Evolutionary conservation across 2,888 invertebrate genomes (phyloP).

Genomic region (Zygothrica quintamaculata): DNA sequence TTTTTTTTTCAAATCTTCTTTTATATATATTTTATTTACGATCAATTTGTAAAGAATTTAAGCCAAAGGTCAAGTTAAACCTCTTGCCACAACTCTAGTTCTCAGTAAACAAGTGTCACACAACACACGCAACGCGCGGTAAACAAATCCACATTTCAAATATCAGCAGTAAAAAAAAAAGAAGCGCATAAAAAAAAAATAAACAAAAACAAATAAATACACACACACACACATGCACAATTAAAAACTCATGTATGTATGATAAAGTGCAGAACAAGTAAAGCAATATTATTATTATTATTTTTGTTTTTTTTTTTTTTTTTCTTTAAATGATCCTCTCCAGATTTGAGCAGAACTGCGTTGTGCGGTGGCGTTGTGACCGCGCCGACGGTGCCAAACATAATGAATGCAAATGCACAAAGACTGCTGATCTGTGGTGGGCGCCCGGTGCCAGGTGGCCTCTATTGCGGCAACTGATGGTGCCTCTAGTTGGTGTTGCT

Average conservation of each 20-base stretch:
- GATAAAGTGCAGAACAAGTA: conserved; percentile 59
- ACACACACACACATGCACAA: conserved; percentile 3
- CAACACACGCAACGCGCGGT: conserved; percentile 45
- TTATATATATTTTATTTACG: conserved; percentile 10
- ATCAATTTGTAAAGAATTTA: conserved; percentile 41
- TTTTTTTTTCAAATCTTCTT: conserved; percentile 12
- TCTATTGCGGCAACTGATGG: conserved; percentile 19
- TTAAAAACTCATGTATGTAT: conserved; percentile 23
- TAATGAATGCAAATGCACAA: conserved; percentile 79
- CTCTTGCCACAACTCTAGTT: conserved; percentile 46
- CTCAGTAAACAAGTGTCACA: conserved; percentile 61
- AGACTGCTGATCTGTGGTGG: conserved; percentile 64
- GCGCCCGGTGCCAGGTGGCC: conserved; percentile 53
- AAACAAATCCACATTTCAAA: conserved; percentile 68
- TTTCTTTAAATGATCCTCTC: conserved; percentile 6
- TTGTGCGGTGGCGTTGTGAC: conserved; percentile 64
- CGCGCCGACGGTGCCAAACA: conserved; percentile 77
- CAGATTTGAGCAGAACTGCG: conserved; percentile 15
- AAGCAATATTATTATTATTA: conserved; percentile 26
- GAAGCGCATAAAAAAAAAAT: conserved; percentile 23
- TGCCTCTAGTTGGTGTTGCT: conserved; percentile 7
- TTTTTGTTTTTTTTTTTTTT: no score
- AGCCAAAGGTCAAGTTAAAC: conserved; percentile 72
- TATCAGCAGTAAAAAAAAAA: conserved; percentile 47
- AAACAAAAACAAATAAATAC: conserved; percentile 10